phyloP scores from a whole-genome alignment of 2,797 vertebrate genomes.

The Clarias platycephalus region DNA sequence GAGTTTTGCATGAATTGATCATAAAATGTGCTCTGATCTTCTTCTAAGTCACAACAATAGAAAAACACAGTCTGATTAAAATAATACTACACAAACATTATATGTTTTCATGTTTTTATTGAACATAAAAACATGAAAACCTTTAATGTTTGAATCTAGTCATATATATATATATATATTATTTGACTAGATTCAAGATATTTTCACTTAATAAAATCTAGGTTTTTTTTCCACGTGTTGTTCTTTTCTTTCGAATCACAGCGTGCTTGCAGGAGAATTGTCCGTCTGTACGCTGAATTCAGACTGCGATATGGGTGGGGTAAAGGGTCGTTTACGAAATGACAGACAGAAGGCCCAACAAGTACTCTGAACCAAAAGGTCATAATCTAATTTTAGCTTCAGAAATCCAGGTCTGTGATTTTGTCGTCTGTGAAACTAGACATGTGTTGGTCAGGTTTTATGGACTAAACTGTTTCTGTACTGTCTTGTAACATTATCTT shows the following conservation, averaged over 20 bases:
- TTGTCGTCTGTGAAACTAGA: not conserved
- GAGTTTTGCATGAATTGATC: too few relatives aligned
- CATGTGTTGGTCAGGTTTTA: not conserved
- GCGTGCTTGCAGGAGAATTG: too few relatives aligned
- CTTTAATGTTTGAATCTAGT: too few relatives aligned
- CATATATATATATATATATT: too few relatives aligned
- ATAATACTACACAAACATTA: too few relatives aligned
- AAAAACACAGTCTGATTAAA: too few relatives aligned
- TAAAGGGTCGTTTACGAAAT: not conserved
- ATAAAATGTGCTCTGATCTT: too few relatives aligned
- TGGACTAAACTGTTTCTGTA: not conserved
- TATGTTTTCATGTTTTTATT: too few relatives aligned
- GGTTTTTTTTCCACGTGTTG: not conserved
- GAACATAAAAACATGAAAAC: too few relatives aligned
- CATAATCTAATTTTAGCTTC: not conserved
- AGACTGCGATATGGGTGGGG: not conserved
- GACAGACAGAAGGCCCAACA: not conserved
- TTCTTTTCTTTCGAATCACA: not conserved
- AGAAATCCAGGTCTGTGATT: not conserved
- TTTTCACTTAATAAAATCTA: too few relatives aligned
- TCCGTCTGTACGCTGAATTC: not conserved
- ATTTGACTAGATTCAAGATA: too few relatives aligned
- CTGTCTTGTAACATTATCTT: not conserved
- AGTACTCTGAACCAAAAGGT: not conserved
- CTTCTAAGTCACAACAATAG: too few relatives aligned